These are phyloP conservation scores for Pomacea maculata DNA, from an alignment of 1,140 invertebrate genomes.

Conservation along the genomic window DNA sequence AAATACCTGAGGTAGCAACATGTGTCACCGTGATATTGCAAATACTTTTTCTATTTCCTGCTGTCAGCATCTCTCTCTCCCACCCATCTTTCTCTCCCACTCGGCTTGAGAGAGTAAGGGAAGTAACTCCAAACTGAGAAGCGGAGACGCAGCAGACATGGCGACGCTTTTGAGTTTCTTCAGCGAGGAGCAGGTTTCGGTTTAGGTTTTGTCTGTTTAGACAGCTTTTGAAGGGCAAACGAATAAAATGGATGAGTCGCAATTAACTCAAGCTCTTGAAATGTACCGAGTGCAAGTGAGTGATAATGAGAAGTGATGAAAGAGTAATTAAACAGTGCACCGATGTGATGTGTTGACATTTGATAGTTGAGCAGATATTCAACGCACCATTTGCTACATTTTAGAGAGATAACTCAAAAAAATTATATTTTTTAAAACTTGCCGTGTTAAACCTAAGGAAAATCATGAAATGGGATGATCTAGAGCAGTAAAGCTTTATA, in stretches of 20 bases:
- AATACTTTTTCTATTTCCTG: neutral
- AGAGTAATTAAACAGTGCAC: too few relatives aligned
- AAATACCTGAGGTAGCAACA: neutral
- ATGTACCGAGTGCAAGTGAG: constrained; percentile 18
- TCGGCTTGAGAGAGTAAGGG: neutral
- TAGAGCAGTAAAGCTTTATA: too few relatives aligned
- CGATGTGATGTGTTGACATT: too few relatives aligned
- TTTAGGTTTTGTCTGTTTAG: neutral
- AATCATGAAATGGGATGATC: too few relatives aligned
- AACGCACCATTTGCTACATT: too few relatives aligned
- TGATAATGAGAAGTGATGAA: neutral
- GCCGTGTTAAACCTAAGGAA: too few relatives aligned
- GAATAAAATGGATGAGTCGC: constrained; percentile 9
- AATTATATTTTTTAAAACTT: too few relatives aligned
- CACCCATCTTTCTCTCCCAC: neutral
- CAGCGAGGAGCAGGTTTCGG: neutral
- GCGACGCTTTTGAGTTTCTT: constrained; percentile 4
- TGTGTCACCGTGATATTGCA: neutral
- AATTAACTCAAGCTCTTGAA: constrained; percentile 8
- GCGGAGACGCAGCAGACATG: constrained; percentile 1
- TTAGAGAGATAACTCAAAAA: neutral
- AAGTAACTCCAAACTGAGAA: neutral
- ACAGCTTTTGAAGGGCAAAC: too few relatives aligned
- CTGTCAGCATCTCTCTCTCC: neutral
- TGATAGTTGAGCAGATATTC: too few relatives aligned